Base-by-base conservation (phyloP, 2,888 invertebrate species). In the Tetranychus truncatus region DNA sequence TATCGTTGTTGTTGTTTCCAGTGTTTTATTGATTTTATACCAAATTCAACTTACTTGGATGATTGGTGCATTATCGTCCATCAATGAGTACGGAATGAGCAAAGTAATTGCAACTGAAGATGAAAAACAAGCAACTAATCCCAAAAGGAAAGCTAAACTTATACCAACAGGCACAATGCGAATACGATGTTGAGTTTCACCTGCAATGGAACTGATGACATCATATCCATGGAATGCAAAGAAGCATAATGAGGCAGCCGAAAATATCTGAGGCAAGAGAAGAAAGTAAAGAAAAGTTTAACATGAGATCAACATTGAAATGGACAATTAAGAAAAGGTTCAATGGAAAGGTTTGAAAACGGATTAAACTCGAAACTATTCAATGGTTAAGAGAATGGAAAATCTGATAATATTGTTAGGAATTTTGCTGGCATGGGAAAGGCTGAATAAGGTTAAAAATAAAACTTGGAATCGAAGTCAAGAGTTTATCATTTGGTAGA, bases 171-270 rank as follows among this genome's bases (percentile, higher is more conserved):
- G 75, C n/a, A 77, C 75, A 8, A 75, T 77, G 18, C 76, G 75
- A 1, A 77, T 75, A 9, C 77, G 76, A 20, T 77, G 76, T 2
- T 71, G 67, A 15, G 76, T 71, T 24, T 78, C 79, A 11, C 76
- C 75, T 9, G 78, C 77, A 44, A 75, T 75, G 8, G 75, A 75
- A 8, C 77, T 78, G 44, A 78, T 76, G 5, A 78, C 72, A 71
- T 79, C 78, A 71, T 78, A 79, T 21, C 79, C 79, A 67, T 78
- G 75, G 66, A 79, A 79, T 18, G 78, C 77, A 66, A 78, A 78
- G 73, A 76, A 77, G 34, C 78, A 78, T 7, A 77, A 44, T 2
- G 78, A 77, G 3, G 79, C 76, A 5, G 78, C 79, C 24, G 77
- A 78, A 72, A 79, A 75, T 46, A 78, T 75, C 79, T 79, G 46